Evolutionary conservation across 2,797 vertebrate genomes (phyloP).

Genomic region (Yasuhikotakia modesta): DNA sequence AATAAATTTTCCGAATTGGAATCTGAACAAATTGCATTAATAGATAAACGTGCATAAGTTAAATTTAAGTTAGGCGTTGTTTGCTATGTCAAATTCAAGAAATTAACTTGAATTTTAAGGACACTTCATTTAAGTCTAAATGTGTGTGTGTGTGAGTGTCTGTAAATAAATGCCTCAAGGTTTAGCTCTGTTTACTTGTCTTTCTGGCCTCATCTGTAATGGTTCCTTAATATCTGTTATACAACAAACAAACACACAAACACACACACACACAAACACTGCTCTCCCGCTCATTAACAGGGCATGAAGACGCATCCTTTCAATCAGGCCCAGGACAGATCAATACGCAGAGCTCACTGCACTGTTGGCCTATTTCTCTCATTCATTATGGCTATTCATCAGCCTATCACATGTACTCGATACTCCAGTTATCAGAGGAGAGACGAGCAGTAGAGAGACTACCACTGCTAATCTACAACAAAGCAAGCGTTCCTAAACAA

Average conservation of each 20-base stretch:
- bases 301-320: conserved; percentile 8
- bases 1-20: too few species aligned
- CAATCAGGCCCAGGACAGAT: conserved; percentile 18
- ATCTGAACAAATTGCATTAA: too few species aligned
- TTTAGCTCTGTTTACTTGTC: not conserved
- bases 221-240: not conserved
- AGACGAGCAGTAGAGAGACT: not conserved
- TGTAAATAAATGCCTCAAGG: conserved; percentile 2
- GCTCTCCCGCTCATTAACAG: not conserved
- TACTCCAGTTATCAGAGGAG: conserved; percentile 14
- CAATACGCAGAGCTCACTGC: conserved; percentile 28
- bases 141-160: not conserved
- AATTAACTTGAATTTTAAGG: too few species aligned
- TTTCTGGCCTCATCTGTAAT: not conserved
- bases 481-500: not conserved
- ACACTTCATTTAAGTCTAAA: not conserved
- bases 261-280: not conserved
- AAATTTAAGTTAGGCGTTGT: too few species aligned
- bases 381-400: conserved; percentile 48
- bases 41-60: too few species aligned
- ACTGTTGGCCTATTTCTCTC: conserved; percentile 29
- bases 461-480: not conserved
- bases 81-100: too few species aligned
- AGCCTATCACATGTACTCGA: conserved; percentile 9
- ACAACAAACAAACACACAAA: not conserved